These are phyloP conservation scores for Rhinolophus sinicus DNA, from an alignment of 2,113 vertebrate genomes.

Conservation along the genomic window DNA sequence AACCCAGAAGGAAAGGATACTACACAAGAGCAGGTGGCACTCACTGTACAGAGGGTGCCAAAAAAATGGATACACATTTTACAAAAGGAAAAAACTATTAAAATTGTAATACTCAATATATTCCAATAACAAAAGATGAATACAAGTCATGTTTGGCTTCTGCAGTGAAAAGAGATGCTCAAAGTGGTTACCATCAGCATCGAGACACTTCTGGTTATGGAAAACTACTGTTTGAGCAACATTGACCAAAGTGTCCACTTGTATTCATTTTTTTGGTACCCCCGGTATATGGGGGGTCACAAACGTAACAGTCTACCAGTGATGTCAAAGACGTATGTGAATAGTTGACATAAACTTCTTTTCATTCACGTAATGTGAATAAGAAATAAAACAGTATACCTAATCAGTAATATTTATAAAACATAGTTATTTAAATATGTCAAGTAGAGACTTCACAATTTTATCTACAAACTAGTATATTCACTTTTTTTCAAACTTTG, in stretches of 20 bases:
- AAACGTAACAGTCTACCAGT: not conserved
- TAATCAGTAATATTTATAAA: not conserved
- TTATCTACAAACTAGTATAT: not conserved
- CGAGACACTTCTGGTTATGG: no score
- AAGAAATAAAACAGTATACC: not conserved
- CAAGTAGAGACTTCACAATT: not conserved
- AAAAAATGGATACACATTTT: no score
- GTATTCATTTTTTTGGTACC: no score
- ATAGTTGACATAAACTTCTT: not conserved
- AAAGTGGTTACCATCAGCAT: no score
- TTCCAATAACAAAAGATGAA: no score
- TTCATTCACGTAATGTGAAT: not conserved
- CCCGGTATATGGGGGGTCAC: not conserved
- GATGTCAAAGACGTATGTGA: not conserved
- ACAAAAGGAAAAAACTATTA: no score
- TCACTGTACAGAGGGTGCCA: not conserved
- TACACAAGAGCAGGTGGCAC: not conserved
- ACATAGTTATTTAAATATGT: not conserved
- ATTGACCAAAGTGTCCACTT: no score
- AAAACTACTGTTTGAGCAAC: no score
- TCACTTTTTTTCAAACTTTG: slow-evolving; percentile 11
- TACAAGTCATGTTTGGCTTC: no score
- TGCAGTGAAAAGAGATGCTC: no score
- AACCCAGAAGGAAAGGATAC: not conserved
- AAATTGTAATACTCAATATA: no score